Evolutionary conservation across 2,888 invertebrate species (phyloP), one percentile per base, ranked within the genome.

Genomic region (Protonemura montana): DNA sequence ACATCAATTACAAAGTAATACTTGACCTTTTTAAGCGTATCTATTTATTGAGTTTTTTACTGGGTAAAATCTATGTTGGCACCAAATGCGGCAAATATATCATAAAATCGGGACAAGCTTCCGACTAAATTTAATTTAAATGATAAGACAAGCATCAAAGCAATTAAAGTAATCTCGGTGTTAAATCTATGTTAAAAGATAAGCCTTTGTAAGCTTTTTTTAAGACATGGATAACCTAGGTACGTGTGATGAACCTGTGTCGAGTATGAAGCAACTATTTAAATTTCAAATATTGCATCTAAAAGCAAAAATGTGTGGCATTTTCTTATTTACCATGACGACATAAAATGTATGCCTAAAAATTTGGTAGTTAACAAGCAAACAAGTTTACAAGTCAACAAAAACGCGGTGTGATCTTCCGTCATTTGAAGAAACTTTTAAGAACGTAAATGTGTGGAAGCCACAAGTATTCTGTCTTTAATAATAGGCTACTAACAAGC

Each of bases 401-500:
- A 21, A 21, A 59, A 2, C 16, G 59, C 16, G 1, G 59, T 59
- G 59, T 59, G 59, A 59, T 21, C 16, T 59, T 59, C 21, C 21
- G 59, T 59, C 59, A 21, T 59, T 59, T 59, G 59, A 16, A 21
- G 59, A 21, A 59, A 21, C 7, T 21, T 59, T 59, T 2, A 59
- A 13, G 21, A 59, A 59, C 59, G 59, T 59, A 59, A 59, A 59
- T 16, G 59, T 59, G 59, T 59, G 59, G 59, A 59, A 59, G 21
- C 59, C 59, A 59, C 59, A 59, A 21, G 13, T 59, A 10, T 59
- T 59, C 59, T 59, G 59, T 59, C 59, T 59, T 59, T 7, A 59
- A 59, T 59, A 59, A 59, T 59, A 59, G 59, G 59, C 59, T 59
- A 59, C 16, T 59, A 59, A 59, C 59, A 59, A 59, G 59, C 59